Conservation (phyloP, 1,140 invertebrate genomes). For the Microplitis mediator region DNA sequence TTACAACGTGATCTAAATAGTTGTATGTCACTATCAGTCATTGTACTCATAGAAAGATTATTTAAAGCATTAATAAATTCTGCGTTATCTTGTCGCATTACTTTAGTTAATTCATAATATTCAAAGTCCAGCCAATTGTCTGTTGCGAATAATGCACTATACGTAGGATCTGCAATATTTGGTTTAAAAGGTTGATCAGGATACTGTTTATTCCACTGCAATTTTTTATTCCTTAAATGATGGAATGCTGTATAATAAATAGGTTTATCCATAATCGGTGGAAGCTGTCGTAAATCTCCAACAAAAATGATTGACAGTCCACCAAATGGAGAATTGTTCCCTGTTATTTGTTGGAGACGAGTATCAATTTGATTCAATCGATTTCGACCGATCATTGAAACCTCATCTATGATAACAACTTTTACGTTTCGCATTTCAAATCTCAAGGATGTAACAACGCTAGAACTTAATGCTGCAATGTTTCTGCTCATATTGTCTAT, state of each 20-base stretch:
- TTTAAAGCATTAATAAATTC: constrained; percentile 32
- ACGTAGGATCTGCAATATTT: neutral
- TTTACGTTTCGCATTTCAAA: constrained; percentile 30
- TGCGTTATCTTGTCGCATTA: constrained; percentile 37
- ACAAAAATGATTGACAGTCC: constrained; percentile 38
- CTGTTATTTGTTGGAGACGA: no score
- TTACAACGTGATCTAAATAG: constrained; percentile 2
- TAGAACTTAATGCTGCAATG: constrained; percentile 23
- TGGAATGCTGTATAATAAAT: constrained; percentile 15
- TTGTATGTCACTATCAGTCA: constrained; percentile 8
- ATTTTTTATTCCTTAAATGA: neutral
- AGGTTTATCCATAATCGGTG: constrained; percentile 31
- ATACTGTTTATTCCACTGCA: neutral
- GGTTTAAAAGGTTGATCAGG: neutral
- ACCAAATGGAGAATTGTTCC: neutral
- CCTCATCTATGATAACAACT: no score
- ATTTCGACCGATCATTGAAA: no score
- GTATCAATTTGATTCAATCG: no score
- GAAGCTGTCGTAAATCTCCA: constrained; percentile 39
- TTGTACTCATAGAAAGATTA: constrained; percentile 29
- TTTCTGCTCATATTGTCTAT: constrained; percentile 30
- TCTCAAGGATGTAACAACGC: constrained; percentile 35
- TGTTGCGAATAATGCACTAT: neutral
- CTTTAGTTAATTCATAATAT: constrained; percentile 29
- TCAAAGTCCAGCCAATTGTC: constrained; percentile 19